These are phyloP conservation scores for Linyphia triangularis DNA, from an alignment of 2,888 invertebrate genomes.

Conservation along the genomic window DNA sequence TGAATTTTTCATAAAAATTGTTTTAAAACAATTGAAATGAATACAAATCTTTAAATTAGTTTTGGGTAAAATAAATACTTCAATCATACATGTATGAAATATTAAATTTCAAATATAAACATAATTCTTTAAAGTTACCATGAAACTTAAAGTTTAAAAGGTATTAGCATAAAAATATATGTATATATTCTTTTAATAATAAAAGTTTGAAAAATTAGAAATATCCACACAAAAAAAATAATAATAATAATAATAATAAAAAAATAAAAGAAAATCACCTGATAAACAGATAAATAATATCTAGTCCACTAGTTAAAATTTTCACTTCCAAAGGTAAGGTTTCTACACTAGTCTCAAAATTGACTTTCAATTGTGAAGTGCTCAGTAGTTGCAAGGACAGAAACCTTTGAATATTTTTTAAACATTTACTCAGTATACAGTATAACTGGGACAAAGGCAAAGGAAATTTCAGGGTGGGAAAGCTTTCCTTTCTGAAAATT, in stretches of 20 bases:
- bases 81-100: too few species aligned
- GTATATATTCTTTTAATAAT: too few species aligned
- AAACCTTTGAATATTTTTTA: conserved; percentile 8
- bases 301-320: conserved; percentile 32
- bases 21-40: too few species aligned
- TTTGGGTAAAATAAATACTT: too few species aligned
- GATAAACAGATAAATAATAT: conserved; percentile 35
- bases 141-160: too few species aligned
- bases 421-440: conserved; percentile 7
- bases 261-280: not conserved
- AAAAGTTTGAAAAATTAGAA: too few species aligned
- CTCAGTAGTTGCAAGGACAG: not conserved
- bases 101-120: too few species aligned
- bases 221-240: not conserved
- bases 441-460: conserved; percentile 3
- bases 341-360: not conserved
- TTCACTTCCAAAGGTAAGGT: conserved; percentile 33
- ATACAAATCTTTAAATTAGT: too few species aligned
- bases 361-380: not conserved
- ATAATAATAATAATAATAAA: not conserved
- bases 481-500: conserved; percentile 50
- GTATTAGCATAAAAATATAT: too few species aligned
- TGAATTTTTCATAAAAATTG: too few species aligned
- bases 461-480: conserved; percentile 11
- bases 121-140: too few species aligned